Evolutionary conservation across 2,888 invertebrate species (phyloP), one percentile per base, ranked within the genome.

Genomic region (Eurytoma adleriae): DNA sequence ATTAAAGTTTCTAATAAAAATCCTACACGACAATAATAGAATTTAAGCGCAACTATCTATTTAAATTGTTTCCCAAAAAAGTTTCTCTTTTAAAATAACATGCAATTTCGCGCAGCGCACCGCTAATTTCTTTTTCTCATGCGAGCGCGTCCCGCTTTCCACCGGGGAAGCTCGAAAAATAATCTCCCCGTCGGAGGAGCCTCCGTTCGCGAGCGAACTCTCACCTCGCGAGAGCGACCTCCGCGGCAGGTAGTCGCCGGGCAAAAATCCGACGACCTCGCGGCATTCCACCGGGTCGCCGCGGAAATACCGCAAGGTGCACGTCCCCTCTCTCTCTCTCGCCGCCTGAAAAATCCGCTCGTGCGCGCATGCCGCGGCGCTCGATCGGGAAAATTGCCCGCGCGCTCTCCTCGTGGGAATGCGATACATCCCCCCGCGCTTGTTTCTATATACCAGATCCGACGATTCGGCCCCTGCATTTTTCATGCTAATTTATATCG

Each of bases 251-350:
- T 54, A 52, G 52, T 3, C 50, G 18, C 0, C 16, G 13, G 14
- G 24, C 27, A 59, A 13, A 52, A 5, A 30, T 40, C 40, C 40
- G 40, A 10, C 20, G 69, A 70, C 69, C 69, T 71, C 71, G 61
- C 56, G 56, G 54, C 73, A 74, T 74, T 74, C 73, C 73, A 30
- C 24, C 20, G 14, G 50, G 16, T 20, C 24, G 52, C 20, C 20
- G 24, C 50, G 48, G 66, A 73, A 67, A 80, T 80, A 80, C 80
- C 78, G 78, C 78, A 81, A 81, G 81, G 78, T 81, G 74, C 81
- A 81, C 50, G 54, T 64, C 27, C 18, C 0, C 30, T 7, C 30
- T 7, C 7, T 7, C 5, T 7, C 7, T 7, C 30, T 40, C 40
- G 40, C 16, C 57, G 20, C 48, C 57, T 62, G 76, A 80, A 76